Percentiles rank a stretch among this genome's conserved stretches.
Evolutionary conservation across 2,888 invertebrate species (phyloP).

Genomic region (Myathropa florea): DNA sequence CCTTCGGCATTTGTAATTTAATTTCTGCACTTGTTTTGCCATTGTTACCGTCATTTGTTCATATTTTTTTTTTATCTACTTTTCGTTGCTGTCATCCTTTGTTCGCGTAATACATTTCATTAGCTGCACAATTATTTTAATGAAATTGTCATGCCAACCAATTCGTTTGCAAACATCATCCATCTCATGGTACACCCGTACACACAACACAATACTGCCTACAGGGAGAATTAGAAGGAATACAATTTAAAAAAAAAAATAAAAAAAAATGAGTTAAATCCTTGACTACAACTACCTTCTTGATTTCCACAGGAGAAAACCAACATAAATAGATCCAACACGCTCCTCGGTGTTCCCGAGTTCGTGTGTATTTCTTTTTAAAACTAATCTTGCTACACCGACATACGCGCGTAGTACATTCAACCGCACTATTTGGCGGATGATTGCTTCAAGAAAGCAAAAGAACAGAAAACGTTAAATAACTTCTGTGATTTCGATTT

Average conservation of each 20-base stretch:
- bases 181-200: slow-evolving; percentile 3
- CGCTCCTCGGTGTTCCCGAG: background rate
- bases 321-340: slow-evolving; percentile 12
- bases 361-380: background rate
- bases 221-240: slow-evolving; percentile 19
- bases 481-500: slow-evolving; percentile 69
- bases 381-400: slow-evolving; percentile 11
- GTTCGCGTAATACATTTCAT: slow-evolving; percentile 63
- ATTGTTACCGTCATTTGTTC: slow-evolving; percentile 5
- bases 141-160: slow-evolving; percentile 72
- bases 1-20: slow-evolving; percentile 48
- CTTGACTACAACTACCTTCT: slow-evolving; percentile 66
- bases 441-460: slow-evolving; percentile 11
- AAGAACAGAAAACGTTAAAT: slow-evolving; percentile 58
- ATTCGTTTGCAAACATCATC: slow-evolving; percentile 60
- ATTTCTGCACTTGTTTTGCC: slow-evolving; percentile 42
- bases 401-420: background rate
- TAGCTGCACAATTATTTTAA: slow-evolving; percentile 72
- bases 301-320: slow-evolving; percentile 39
- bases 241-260: background rate
- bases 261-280: slow-evolving; percentile 52
- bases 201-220: slow-evolving; percentile 32
- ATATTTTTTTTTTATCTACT: background rate
- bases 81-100: slow-evolving; percentile 40
- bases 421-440: slow-evolving; percentile 29